Conservation (phyloP, 2,888 invertebrate species). For the Helleia helle region DNA sequence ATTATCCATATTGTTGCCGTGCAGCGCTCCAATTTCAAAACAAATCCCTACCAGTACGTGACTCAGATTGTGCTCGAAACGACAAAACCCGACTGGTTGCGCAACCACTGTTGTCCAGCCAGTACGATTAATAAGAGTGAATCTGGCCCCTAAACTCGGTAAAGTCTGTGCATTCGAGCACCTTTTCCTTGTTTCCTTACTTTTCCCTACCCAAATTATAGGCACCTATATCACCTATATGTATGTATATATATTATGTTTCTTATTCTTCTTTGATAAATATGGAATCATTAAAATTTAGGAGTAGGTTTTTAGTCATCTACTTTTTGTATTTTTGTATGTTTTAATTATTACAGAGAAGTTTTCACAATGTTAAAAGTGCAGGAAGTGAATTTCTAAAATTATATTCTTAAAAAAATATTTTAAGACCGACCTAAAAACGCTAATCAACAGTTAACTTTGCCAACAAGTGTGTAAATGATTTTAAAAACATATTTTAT, state of each 20-base stretch:
- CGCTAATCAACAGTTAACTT: neutral
- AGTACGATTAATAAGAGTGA: constrained; percentile 53
- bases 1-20: constrained; percentile 59
- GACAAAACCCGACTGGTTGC: constrained; percentile 53
- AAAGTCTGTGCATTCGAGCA: too few species aligned
- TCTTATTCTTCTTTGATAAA: too few species aligned
- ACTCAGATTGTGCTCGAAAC: constrained; percentile 64
- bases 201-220: too few species aligned
- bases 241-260: too few species aligned
- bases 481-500: neutral
- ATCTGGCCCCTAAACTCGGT: constrained; percentile 32
- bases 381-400: constrained; percentile 3
- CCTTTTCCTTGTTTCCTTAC: too few species aligned
- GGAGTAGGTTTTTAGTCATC: too few species aligned
- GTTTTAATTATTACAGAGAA: neutral
- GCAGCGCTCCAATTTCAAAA: constrained; percentile 68
- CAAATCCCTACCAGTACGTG: constrained; percentile 68
- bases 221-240: too few species aligned
- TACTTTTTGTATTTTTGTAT: too few species aligned
- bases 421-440: constrained; percentile 1
- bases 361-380: neutral
- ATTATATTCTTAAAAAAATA: neutral
- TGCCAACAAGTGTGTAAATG: constrained; percentile 1
- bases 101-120: constrained; percentile 28
- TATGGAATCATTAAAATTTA: too few species aligned